Conservation (phyloP, 1,140 invertebrate species). For the Bradynema listronoti region DNA sequence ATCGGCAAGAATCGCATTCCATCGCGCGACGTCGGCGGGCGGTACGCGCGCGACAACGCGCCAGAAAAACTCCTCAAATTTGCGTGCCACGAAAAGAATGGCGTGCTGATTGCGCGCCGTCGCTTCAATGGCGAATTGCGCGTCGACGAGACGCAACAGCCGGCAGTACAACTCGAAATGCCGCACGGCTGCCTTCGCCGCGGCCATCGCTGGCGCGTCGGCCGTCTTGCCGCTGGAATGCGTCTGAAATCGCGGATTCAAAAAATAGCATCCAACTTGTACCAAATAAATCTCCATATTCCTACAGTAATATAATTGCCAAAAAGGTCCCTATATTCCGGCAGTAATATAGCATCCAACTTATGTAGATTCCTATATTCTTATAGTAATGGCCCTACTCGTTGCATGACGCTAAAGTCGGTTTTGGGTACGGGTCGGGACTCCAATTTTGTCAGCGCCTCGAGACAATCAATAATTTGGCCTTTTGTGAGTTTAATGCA, state of each 20-base stretch:
- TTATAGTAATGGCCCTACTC: not conserved
- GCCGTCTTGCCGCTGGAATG: no score
- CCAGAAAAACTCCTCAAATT: slow-evolving; percentile 7
- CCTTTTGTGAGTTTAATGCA: not conserved
- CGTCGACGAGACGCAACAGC: not conserved
- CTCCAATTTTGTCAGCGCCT: not conserved
- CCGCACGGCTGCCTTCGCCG: no score
- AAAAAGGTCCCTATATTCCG: not conserved
- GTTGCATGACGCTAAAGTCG: not conserved
- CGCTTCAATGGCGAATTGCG: not conserved
- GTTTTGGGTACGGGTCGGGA: not conserved
- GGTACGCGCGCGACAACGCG: not conserved
- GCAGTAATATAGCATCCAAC: not conserved
- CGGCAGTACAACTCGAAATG: not conserved
- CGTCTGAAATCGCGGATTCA: not conserved
- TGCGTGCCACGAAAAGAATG: not conserved
- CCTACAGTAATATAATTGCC: not conserved
- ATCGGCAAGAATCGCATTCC: not conserved
- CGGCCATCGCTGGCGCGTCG: no score
- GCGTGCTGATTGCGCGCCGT: not conserved
- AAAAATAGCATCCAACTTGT: not conserved
- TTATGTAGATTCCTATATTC: not conserved
- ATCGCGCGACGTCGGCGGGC: not conserved
- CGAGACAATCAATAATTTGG: not conserved
- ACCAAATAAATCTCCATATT: not conserved